phyloP scores from a whole-genome alignment of 2,888 invertebrate species.

The Ichneumoninae sp. region DNA sequence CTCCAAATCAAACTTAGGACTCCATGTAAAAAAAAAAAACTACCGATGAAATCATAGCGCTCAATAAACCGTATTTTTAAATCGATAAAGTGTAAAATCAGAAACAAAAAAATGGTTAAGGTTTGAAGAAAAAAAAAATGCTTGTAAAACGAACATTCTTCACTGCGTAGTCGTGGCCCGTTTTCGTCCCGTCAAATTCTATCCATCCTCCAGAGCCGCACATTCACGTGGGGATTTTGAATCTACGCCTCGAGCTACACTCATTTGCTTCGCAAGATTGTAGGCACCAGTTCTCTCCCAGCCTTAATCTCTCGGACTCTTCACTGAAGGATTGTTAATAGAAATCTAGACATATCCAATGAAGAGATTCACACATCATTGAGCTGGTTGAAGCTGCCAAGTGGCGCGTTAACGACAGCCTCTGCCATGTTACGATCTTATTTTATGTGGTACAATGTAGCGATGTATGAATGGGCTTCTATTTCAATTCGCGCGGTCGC shows the following conservation, averaged over 20 bases:
- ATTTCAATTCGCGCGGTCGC: slow-evolving; percentile 30
- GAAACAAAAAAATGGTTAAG: background rate
- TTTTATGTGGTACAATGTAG: slow-evolving; percentile 32
- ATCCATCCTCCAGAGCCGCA: background rate
- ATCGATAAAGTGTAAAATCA: background rate
- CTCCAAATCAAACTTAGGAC: background rate
- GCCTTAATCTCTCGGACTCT: slow-evolving; percentile 8
- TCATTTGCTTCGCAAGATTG: slow-evolving; percentile 24
- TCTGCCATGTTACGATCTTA: slow-evolving; percentile 34
- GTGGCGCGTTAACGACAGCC: slow-evolving; percentile 25
- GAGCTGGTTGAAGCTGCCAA: slow-evolving; percentile 50
- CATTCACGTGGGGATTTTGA: background rate
- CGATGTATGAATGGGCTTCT: slow-evolving; percentile 42
- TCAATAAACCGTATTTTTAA: background rate
- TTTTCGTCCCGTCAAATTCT: background rate
- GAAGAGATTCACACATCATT: slow-evolving; percentile 47
- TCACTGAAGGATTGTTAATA: background rate
- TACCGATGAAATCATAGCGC: background rate
- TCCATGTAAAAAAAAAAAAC: background rate
- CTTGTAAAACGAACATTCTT: background rate
- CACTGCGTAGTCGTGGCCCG: background rate
- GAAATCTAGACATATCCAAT: slow-evolving; percentile 34
- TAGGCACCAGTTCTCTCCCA: background rate
- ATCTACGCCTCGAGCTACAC: background rate
- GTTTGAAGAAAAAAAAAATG: background rate